Conservation (phyloP, 2,113 vertebrate genomes). For the Sapajus apella region DNA sequence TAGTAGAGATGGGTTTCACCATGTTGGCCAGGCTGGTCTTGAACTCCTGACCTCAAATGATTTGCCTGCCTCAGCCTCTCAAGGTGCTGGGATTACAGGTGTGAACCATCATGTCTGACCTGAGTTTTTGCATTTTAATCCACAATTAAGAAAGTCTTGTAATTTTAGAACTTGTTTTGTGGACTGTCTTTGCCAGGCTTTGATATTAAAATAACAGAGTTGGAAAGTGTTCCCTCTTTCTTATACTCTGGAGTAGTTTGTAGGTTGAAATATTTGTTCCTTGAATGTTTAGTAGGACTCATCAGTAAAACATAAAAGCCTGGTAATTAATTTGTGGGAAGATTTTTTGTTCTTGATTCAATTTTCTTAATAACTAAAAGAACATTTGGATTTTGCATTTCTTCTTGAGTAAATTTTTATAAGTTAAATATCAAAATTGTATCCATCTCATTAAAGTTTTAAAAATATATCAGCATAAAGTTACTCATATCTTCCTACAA, state of each 20-base stretch:
- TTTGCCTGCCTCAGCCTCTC: too few species aligned
- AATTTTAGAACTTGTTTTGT: neutral
- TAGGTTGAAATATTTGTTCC: neutral
- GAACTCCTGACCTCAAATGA: too few species aligned
- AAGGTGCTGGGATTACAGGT: too few species aligned
- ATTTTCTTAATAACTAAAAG: neutral
- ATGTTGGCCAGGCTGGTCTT: too few species aligned
- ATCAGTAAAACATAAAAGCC: neutral
- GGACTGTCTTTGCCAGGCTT: neutral
- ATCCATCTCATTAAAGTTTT: neutral
- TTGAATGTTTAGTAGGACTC: neutral
- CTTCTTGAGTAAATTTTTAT: neutral
- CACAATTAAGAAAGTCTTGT: neutral
- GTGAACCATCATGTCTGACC: too few species aligned
- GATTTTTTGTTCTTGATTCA: constrained; percentile 28
- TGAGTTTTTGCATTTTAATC: neutral
- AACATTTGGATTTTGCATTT: neutral
- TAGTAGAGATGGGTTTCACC: too few species aligned
- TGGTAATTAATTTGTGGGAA: neutral
- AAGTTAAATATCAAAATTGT: constrained; percentile 7
- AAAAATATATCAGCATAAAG: neutral
- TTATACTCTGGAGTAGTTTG: neutral
- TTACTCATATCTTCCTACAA: neutral
- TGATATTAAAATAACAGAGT: neutral
- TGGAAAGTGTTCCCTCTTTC: neutral